Evolutionary conservation across 2,888 invertebrate species (phyloP), one percentile per base, ranked within the genome.

Genomic region (Agrotis segetum): DNA sequence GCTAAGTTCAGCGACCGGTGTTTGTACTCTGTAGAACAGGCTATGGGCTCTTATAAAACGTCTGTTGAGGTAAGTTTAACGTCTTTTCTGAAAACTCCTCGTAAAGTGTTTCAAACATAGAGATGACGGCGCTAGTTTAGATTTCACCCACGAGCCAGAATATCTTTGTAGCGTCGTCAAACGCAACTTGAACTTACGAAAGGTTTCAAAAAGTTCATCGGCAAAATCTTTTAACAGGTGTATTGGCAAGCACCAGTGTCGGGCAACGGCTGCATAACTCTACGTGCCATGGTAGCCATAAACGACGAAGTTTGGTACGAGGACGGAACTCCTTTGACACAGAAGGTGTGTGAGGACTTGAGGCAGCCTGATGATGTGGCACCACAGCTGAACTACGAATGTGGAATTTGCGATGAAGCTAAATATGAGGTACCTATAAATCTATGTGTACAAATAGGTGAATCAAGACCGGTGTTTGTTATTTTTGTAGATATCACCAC

Each of bases 191-290:
- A 21, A 6, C 44, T 53, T n/a, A 3, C 5, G 17, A 40, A 40
- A 40, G 40, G 7, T 14, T 24, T 2, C 21, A 49, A 9, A 19
- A 19, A 9, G 16, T 29, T 29, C 24, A 58, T 0, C 13, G 24
- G 14, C 11, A 11, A n/a, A 34, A 46, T 16, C 0, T 47, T 40
- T 56, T 17, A n/a, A 63, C 47, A 96, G 96, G 92, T 95, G 0
- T 93, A 94, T 74, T 96, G 96, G 96, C 93, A 93, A 90, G 95
- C 96, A 13, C 96, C 96, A 4, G 79, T 88, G 1, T 91, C 95
- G 0, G 94, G 93, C 0, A 94, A 90, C 47, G 96, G 95, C 0
- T 96, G 96, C 60, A 93, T 96, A 0, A 94, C 93, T 2, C 80
- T 96, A 1, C 90, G 95, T 2, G 94, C 95, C 1, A 95, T 95